These are phyloP conservation scores for Diachasmimorpha longicaudata DNA, from an alignment of 1,140 invertebrate species.

Conservation along the genomic window DNA sequence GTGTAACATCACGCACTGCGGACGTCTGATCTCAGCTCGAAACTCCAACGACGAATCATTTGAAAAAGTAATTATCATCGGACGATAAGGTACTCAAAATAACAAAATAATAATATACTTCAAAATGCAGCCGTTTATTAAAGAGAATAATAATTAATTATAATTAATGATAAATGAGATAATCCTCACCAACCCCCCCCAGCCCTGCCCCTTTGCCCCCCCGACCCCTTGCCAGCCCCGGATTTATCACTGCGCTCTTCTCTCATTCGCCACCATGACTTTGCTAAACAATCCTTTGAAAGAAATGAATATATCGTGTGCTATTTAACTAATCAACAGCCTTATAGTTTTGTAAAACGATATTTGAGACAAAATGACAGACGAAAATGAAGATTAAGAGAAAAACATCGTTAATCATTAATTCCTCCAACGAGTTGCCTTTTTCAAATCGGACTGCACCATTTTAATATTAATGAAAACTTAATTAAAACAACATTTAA, in stretches of 20 bases:
- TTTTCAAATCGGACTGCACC: constrained; percentile 43
- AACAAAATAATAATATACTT: background rate
- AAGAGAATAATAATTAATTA: background rate
- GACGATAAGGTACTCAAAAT: background rate
- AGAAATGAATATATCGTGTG: constrained; percentile 7
- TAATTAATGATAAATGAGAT: background rate
- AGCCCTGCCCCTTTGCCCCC: too few species aligned
- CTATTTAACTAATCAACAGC: constrained; percentile 39
- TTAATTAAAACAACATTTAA: constrained; percentile 12
- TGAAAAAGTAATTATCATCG: background rate
- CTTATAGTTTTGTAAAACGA: constrained; percentile 58
- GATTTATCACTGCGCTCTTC: constrained; percentile 13
- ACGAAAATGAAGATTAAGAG: constrained; percentile 1
- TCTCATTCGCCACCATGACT: constrained; percentile 8
- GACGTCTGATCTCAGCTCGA: constrained; percentile 73
- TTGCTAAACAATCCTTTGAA: background rate
- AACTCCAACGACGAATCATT: background rate
- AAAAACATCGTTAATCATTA: constrained; percentile 6
- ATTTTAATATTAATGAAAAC: background rate
- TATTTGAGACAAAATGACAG: constrained; percentile 15
- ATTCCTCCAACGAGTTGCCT: constrained; percentile 61
- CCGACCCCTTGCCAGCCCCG: too few species aligned
- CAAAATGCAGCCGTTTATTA: constrained; percentile 18
- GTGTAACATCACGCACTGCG: constrained; percentile 77
- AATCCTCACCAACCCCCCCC: background rate